Base-by-base conservation (phyloP, 1,140 invertebrate species). In the Bactericera cockerelli region DNA sequence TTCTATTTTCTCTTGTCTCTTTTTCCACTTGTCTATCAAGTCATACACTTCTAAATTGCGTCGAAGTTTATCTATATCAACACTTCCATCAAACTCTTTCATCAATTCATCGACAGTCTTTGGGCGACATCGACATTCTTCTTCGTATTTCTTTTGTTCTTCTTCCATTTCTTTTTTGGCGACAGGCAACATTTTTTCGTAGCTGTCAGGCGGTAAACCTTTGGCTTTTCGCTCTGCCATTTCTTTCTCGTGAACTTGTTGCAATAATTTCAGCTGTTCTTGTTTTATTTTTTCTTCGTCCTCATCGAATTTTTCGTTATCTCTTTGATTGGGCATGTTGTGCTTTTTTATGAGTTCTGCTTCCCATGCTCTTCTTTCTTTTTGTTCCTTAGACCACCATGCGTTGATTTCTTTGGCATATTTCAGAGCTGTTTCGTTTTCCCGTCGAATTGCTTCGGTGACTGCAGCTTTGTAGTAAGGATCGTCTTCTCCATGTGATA, bases 111-210 rank as follows among this genome's bases (percentile, higher is more conserved):
- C 42, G n/a, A 49, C 42, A 8, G 42, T 49, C 19, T 49, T 49
- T n/a, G 42, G 42, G n/a, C 22, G n/a, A 13, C 13, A 6, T 13
- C 13, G 4, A 31, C 28, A 31, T 6, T 31, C 4, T 8, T 49
- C 42, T 19, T 49, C 42, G 8, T 49, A 16, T 49, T 49, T 16
- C 22, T 49, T 49, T 22, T 19, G n/a, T 16, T 19, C 22, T 49
- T 49, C 42, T 49, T 49, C 42, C n/a, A 19, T 22, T 49, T 49
- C 42, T n/a, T 49, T 49, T 49, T 22, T 16, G n/a, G 42, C 42
- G 4, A 19, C 3, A 8, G n/a, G 42, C 4, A 49, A 8, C 8
- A 19, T 6, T 16, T 19, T 8, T 6, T 49, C 42, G 22, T 49
- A 49, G 42, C n/a, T 16, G 13, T 31, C 28, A 4, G 42, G 42